Percentiles rank a stretch among this genome's conserved stretches.
Conservation (phyloP, 1,140 invertebrate species). For the Bombus pascuorum region DNA sequence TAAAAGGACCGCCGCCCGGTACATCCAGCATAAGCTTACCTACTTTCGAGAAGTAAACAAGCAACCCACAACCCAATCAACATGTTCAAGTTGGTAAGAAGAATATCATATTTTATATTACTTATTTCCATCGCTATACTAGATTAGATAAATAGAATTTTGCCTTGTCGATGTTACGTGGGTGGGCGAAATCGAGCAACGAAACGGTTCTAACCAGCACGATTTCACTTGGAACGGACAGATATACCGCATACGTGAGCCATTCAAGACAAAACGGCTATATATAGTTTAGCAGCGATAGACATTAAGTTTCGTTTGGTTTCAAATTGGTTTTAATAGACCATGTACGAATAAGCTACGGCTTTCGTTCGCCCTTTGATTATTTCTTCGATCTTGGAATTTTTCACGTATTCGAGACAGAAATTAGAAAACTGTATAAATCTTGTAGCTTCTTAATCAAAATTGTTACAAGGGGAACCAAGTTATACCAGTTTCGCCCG, state of each 20-base stretch:
- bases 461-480: no score
- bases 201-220: not conserved
- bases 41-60: constrained; percentile 78
- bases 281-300: not conserved
- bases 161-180: no score
- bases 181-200: not conserved
- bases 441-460: no score
- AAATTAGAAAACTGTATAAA: no score
- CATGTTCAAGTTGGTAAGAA: constrained; percentile 82
- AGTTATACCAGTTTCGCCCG: no score
- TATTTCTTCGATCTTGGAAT: no score
- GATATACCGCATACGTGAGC: not conserved
- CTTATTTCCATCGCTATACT: not conserved
- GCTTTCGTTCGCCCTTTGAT: no score
- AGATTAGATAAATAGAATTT: not conserved
- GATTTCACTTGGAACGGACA: not conserved
- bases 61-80: constrained; percentile 72
- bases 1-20: constrained; percentile 72
- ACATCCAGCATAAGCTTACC: constrained; percentile 73
- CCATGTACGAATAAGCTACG: no score
- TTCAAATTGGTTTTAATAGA: no score
- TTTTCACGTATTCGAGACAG: no score
- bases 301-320: not conserved
- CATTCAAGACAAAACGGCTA: not conserved
- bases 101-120: constrained; percentile 11